Evolutionary conservation across 2,797 vertebrate genomes (phyloP).

Genomic region (Poeciliopsis gracilis): DNA sequence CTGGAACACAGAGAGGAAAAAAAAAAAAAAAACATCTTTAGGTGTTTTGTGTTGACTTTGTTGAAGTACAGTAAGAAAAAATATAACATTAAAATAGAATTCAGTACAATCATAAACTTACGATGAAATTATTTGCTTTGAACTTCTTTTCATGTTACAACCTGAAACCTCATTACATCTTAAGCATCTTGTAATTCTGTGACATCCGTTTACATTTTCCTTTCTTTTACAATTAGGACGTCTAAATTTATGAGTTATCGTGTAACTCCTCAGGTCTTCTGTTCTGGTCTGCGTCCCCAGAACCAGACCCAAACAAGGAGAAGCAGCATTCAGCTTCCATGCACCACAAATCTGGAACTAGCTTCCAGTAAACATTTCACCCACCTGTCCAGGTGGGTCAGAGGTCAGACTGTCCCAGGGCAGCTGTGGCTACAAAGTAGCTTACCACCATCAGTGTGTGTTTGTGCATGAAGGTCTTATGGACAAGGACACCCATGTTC

Average conservation of each 20-base stretch:
- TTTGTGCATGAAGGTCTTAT: too few relatives aligned
- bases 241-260: neutral
- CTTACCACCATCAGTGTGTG: too few relatives aligned
- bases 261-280: too few relatives aligned
- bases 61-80: conserved; percentile 10
- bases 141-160: neutral
- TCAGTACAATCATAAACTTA: conserved; percentile 11
- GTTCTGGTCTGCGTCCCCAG: too few relatives aligned
- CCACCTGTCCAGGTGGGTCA: too few relatives aligned
- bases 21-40: neutral
- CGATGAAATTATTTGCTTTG: neutral
- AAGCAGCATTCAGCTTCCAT: too few relatives aligned
- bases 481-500: too few relatives aligned
- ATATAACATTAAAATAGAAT: neutral
- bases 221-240: neutral
- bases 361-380: too few relatives aligned
- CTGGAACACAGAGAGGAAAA: conserved; percentile 63
- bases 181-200: neutral
- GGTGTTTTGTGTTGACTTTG: neutral
- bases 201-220: neutral
- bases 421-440: too few relatives aligned
- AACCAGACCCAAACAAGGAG: too few relatives aligned
- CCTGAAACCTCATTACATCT: neutral
- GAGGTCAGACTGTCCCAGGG: too few relatives aligned
- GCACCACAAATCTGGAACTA: too few relatives aligned